Evolutionary conservation across 2,888 invertebrate genomes (phyloP).

Genomic region (Phania funesta): DNA sequence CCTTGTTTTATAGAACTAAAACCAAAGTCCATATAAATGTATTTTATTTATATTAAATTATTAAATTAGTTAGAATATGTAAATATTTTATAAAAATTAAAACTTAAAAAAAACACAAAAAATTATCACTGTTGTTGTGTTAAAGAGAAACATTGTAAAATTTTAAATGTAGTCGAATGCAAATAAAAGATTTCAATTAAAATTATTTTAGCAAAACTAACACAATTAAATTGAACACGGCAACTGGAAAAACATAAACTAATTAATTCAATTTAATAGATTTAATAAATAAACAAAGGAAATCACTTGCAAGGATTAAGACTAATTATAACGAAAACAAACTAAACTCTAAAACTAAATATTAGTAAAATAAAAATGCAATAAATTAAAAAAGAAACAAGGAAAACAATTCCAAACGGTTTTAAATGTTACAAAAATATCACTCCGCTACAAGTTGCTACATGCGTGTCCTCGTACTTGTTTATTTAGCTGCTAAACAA

Average conservation of each 20-base stretch:
- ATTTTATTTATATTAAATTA: neutral
- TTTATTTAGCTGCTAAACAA: slow-evolving; percentile 5
- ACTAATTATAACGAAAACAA: slow-evolving; percentile 45
- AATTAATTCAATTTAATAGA: slow-evolving; percentile 30
- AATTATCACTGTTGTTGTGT: slow-evolving; percentile 51
- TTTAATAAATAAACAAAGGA: slow-evolving; percentile 12
- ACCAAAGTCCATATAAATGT: slow-evolving; percentile 8
- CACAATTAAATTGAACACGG: slow-evolving; percentile 19
- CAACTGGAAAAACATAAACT: slow-evolving; percentile 5
- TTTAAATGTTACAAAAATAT: slow-evolving; percentile 47
- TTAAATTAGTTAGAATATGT: slow-evolving; percentile 58
- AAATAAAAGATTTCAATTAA: slow-evolving; percentile 28
- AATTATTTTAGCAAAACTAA: slow-evolving; percentile 48
- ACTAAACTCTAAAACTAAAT: neutral
- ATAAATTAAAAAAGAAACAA: slow-evolving; percentile 17
- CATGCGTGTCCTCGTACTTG: neutral
- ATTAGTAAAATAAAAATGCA: neutral
- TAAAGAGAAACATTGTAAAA: slow-evolving; percentile 38
- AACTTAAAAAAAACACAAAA: neutral
- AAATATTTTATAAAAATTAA: slow-evolving; percentile 52
- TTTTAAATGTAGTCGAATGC: slow-evolving; percentile 53
- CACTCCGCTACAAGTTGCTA: neutral
- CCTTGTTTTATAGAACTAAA: slow-evolving; percentile 37
- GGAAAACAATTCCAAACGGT: slow-evolving; percentile 24
- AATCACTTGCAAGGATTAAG: slow-evolving; percentile 55